Evolutionary conservation across 2,113 vertebrate species (phyloP).

Genomic region (Pardalotus punctatus): DNA sequence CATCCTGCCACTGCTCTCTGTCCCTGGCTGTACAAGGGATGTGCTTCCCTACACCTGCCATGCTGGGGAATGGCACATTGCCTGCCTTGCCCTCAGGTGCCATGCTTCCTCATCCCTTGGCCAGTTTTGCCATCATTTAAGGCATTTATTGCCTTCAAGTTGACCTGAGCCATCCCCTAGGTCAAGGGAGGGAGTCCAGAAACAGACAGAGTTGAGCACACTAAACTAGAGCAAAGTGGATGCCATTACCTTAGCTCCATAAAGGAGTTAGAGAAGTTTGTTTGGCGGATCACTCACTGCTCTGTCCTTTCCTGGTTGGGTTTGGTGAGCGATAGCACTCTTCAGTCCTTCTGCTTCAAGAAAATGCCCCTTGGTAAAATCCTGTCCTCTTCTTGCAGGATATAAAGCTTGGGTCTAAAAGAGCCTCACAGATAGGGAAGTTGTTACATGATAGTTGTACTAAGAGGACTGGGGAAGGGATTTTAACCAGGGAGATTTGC

Average conservation of each 20-base stretch:
- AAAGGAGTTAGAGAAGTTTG: too few relatives aligned
- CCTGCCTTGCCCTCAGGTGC: background rate
- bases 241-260: background rate
- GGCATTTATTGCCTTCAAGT: background rate
- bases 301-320: background rate
- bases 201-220: background rate
- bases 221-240: background rate
- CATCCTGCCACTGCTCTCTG: background rate
- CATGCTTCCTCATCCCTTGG: fast-evolving
- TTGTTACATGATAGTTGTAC: background rate
- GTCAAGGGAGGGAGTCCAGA: background rate
- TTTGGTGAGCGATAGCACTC: fast-evolving
- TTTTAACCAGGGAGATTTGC: background rate
- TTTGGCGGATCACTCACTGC: background rate
- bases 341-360: background rate
- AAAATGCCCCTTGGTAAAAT: background rate
- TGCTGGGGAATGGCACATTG: fast-evolving
- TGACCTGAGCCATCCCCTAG: background rate
- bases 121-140: background rate
- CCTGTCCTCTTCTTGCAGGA: background rate
- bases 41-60: fast-evolving
- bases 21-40: background rate
- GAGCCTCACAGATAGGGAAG: background rate
- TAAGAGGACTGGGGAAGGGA: background rate
- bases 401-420: background rate